phyloP scores from a whole-genome alignment of 2,797 vertebrate genomes.

The Anguilla anguilla region DNA sequence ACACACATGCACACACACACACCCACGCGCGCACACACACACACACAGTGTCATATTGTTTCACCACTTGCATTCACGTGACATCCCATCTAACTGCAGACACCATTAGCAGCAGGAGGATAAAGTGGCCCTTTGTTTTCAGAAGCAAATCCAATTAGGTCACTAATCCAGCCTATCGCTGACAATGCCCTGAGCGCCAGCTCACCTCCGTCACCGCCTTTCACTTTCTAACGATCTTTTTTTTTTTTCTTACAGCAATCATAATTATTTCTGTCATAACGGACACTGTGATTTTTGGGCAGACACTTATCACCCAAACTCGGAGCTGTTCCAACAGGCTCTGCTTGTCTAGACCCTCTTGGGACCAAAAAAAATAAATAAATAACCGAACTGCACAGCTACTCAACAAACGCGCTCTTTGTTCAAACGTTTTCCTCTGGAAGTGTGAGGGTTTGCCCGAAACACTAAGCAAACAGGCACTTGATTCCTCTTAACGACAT shows the following conservation, averaged over 20 bases:
- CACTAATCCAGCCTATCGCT: neutral
- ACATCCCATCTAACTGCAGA: slow-evolving; percentile 7
- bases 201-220: neutral
- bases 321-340: neutral
- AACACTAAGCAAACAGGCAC: slow-evolving; percentile 12
- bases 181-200: neutral
- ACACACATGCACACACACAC: slow-evolving; percentile 20
- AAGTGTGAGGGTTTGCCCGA: slow-evolving; percentile 20
- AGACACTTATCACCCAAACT: neutral
- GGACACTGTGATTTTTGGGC: neutral
- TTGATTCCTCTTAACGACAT: slow-evolving; percentile 17
- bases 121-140: slow-evolving; percentile 29
- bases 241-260: neutral
- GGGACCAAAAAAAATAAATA: neutral
- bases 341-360: neutral
- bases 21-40: slow-evolving; percentile 14
- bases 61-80: slow-evolving; percentile 1
- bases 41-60: slow-evolving; percentile 7
- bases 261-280: neutral
- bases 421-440: slow-evolving; percentile 8
- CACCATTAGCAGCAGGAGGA: slow-evolving; percentile 27
- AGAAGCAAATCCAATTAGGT: slow-evolving; percentile 32
- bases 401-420: neutral
- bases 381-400: too few relatives aligned
- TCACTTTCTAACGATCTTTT: neutral